Conservation (phyloP, 37 sponge, comb jelly and placozoan genomes). For the Mnemiopsis leidyi region DNA sequence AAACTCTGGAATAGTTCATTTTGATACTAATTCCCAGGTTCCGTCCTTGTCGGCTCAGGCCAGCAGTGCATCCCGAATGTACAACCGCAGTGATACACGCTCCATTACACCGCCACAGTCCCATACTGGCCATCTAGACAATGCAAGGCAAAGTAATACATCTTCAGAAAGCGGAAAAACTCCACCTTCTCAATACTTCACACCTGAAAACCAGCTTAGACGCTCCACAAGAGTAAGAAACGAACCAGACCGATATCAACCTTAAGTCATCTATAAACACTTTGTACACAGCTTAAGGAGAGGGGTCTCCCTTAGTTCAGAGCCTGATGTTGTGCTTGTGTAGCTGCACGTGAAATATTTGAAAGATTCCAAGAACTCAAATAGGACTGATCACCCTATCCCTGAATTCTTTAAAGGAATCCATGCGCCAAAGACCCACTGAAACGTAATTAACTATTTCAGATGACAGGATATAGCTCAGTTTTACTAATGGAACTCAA, state of each 20-base stretch:
- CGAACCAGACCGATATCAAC: background rate
- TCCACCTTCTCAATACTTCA: background rate
- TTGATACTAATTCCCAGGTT: too few species aligned
- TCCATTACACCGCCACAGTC: background rate
- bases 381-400: background rate
- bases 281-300: background rate
- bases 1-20: too few species aligned
- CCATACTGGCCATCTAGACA: background rate
- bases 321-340: too few species aligned
- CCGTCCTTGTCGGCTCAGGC: too few species aligned
- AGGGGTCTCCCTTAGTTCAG: background rate
- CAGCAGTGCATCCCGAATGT: too few species aligned
- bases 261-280: background rate
- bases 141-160: background rate
- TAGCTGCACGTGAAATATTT: background rate
- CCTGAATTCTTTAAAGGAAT: background rate
- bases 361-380: background rate
- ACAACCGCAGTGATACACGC: background rate
- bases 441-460: background rate
- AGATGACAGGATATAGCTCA: background rate
- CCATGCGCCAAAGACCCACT: background rate
- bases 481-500: too few species aligned
- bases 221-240: background rate
- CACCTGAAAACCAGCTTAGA: background rate
- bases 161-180: background rate